These are phyloP conservation scores for Nemoura dubitans DNA, from an alignment of 2,888 invertebrate species.

Conservation along the genomic window DNA sequence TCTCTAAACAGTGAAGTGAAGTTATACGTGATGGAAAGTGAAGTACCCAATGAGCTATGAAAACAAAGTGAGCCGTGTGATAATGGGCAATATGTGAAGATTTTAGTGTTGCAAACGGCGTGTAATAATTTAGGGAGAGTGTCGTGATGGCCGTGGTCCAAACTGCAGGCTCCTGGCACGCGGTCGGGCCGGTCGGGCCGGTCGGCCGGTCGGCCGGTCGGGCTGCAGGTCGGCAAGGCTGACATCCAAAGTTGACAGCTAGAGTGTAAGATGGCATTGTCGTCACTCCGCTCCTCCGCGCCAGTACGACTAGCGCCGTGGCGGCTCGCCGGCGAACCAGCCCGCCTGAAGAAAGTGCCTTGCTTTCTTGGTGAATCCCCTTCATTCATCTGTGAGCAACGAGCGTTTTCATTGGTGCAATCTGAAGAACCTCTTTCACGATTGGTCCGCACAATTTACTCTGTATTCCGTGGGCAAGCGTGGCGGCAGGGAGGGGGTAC, in stretches of 20 bases:
- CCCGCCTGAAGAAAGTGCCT: slow-evolving; percentile 8
- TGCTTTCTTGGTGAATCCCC: slow-evolving; percentile 24
- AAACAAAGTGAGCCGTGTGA: not conserved
- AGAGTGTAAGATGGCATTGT: slow-evolving; percentile 35
- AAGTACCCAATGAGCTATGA: not conserved
- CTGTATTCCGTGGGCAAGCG: slow-evolving; percentile 23
- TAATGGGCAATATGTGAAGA: not conserved
- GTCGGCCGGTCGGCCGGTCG: no score
- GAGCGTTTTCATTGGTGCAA: slow-evolving; percentile 28
- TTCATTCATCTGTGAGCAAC: slow-evolving; percentile 39
- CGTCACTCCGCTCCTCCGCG: not conserved
- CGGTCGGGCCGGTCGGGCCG: not conserved
- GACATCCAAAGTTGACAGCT: slow-evolving; percentile 19
- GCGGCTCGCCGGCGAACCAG: slow-evolving; percentile 28
- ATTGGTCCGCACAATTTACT: slow-evolving; percentile 40
- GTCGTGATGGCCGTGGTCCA: slow-evolving; percentile 19
- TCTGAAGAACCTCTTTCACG: slow-evolving; percentile 16
- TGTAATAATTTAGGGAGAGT: not conserved
- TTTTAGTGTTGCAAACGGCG: not conserved
- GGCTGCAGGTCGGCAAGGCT: not conserved
- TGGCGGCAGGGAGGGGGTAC: slow-evolving; percentile 22
- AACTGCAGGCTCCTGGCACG: not conserved
- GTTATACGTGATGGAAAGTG: not conserved
- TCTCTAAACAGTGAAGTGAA: not conserved
- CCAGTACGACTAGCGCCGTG: not conserved